Evolutionary conservation across 1,140 invertebrate genomes (phyloP).

Genomic region (Lordiphosa stackelbergi): DNA sequence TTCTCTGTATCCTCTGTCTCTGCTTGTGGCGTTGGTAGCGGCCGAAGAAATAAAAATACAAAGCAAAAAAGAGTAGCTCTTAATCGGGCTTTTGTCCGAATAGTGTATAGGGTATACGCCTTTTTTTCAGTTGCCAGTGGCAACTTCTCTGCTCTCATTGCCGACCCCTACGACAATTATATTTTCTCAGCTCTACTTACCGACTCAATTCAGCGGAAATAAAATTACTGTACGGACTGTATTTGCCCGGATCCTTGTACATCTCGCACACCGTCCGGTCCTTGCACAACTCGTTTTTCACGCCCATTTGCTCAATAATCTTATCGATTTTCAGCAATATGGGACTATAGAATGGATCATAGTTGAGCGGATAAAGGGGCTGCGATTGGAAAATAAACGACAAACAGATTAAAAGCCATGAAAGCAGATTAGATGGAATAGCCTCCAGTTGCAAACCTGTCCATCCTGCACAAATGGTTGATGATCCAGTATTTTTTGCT

Average conservation of each 20-base stretch:
- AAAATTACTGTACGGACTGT: constrained; percentile 89
- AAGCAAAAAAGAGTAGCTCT: no score
- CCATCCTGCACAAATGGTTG: constrained; percentile 76
- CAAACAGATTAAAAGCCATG: constrained; percentile 24
- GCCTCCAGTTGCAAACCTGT: constrained; percentile 50
- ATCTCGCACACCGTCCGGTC: constrained; percentile 88
- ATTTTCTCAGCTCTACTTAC: constrained; percentile 78
- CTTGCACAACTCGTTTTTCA: constrained; percentile 83
- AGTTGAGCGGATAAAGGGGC: constrained; percentile 75
- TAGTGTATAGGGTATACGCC: no score
- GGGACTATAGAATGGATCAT: constrained; percentile 87
- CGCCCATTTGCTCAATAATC: constrained; percentile 83
- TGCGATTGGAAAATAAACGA: constrained; percentile 18
- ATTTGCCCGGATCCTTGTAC: constrained; percentile 87
- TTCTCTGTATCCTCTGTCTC: no score
- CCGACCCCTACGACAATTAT: no score
- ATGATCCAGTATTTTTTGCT: constrained; percentile 75
- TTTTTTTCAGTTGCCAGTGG: no score
- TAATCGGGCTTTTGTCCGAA: no score
- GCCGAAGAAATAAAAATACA: no score
- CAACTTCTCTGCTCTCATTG: no score
- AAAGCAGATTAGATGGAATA: not conserved
- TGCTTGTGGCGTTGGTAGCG: no score
- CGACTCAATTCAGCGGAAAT: constrained; percentile 90
- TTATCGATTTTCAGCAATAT: constrained; percentile 86